Base-by-base conservation (phyloP, 2,888 invertebrate species). In the Mactromeris polynyma region DNA sequence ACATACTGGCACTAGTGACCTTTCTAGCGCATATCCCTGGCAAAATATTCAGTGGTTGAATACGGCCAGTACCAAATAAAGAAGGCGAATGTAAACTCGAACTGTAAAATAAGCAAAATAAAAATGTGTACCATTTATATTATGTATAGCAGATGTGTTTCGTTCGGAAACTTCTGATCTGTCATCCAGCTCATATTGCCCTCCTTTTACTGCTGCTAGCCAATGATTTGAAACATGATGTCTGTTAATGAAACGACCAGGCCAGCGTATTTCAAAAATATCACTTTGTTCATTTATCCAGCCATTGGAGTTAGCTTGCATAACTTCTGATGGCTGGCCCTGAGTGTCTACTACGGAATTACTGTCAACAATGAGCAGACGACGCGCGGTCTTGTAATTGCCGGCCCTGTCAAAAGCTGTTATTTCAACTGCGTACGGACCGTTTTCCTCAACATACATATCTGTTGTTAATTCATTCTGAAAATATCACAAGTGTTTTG, bases 91-190 rank as follows among this genome's bases (percentile, higher is more conserved):
- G n/a, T n/a, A n/a, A n/a, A n/a, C n/a, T n/a, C n/a, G n/a, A n/a
- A n/a, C n/a, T n/a, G n/a, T n/a, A n/a, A n/a, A n/a, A n/a, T n/a
- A n/a, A n/a, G n/a, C n/a, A n/a, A n/a, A n/a, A n/a, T n/a, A n/a
- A n/a, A n/a, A n/a, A n/a, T n/a, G n/a, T n/a, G n/a, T 73, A 73
- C 73, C 73, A 11, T 73, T 73, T 36, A 73, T 73, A 73, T 73
- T 73, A 73, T 73, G 73, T 73, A 73, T 33, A 19, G 33, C 73
- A 73, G 36, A 19, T 14, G 73, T 73, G 36, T 73, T 73, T 21
- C 73, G n/a, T 36, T 36, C 36, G 1, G 73, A 73, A 73, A 73
- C 17, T 33, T 73, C 36, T 36, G 14, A 33, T 36, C 17, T 73
- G 36, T 73, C 73, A 73, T 73, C 73, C 14, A 73, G 17, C 9